phyloP scores from a whole-genome alignment of 1,140 invertebrate species.

The Microplitis demolitor region DNA sequence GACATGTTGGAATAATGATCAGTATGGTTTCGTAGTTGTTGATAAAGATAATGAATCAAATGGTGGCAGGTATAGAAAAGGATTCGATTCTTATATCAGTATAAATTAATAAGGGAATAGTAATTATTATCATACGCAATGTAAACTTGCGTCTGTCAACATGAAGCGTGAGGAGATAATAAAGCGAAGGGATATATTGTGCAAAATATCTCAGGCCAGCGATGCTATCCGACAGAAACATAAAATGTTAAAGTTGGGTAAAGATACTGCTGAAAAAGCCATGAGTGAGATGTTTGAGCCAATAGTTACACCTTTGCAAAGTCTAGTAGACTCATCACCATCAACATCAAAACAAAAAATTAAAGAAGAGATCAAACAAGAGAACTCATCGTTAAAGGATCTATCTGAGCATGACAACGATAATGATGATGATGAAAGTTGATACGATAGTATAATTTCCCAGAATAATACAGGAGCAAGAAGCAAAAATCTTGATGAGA shows the following conservation, averaged over 20 bases:
- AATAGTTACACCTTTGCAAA: constrained; percentile 8
- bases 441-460: too few species aligned
- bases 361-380: too few species aligned
- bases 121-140: background rate
- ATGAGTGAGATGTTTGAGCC: constrained; percentile 21
- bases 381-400: too few species aligned
- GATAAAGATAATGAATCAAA: background rate
- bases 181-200: constrained; percentile 17
- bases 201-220: constrained; percentile 27
- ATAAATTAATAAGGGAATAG: constrained; percentile 8
- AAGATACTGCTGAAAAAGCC: constrained; percentile 2
- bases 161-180: constrained; percentile 10
- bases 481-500: too few species aligned
- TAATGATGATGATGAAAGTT: too few species aligned
- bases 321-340: too few species aligned
- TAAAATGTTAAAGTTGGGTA: constrained; percentile 22
- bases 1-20: background rate
- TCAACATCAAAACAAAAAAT: too few species aligned
- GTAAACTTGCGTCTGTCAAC: background rate
- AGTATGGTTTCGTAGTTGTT: background rate
- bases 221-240: constrained; percentile 31
- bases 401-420: too few species aligned
- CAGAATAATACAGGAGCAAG: too few species aligned
- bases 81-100: constrained; percentile 20
- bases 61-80: background rate